Percentiles rank a stretch among this genome's conserved stretches.
Conservation (phyloP, 2,888 invertebrate genomes). For the Epirrhoe alternata region DNA sequence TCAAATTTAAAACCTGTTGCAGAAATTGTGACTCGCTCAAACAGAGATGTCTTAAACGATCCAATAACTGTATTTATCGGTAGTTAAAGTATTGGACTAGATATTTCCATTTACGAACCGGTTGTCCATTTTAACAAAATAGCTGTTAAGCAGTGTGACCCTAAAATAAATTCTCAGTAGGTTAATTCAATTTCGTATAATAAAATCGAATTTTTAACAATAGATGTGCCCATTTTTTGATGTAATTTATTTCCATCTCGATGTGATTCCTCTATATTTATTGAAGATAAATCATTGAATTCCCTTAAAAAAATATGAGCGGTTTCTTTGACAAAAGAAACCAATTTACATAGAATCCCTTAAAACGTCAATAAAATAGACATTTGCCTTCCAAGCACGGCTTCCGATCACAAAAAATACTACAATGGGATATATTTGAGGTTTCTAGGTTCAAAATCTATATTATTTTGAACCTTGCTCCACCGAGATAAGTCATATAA, state of each 20-base stretch:
- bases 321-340: slow-evolving; percentile 64
- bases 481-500: slow-evolving; percentile 24
- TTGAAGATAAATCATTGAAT: slow-evolving; percentile 54
- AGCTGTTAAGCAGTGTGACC: slow-evolving; percentile 42
- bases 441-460: slow-evolving; percentile 15
- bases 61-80: slow-evolving; percentile 52
- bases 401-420: slow-evolving; percentile 65
- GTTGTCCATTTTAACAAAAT: slow-evolving; percentile 43
- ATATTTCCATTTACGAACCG: slow-evolving; percentile 45
- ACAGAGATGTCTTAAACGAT: slow-evolving; percentile 54
- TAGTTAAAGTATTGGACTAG: slow-evolving; percentile 43
- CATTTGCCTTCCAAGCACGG: slow-evolving; percentile 54
- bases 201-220: slow-evolving; percentile 24
- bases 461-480: slow-evolving; percentile 29
- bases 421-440: slow-evolving; percentile 38
- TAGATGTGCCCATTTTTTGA: slow-evolving; percentile 26
- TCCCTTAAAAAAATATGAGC: slow-evolving; percentile 51
- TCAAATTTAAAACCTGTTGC: slow-evolving; percentile 13
- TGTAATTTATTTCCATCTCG: slow-evolving; percentile 37
- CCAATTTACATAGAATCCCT: slow-evolving; percentile 71
- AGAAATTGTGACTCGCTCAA: slow-evolving; percentile 46
- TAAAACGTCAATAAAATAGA: slow-evolving; percentile 66
- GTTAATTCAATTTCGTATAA: slow-evolving; percentile 38
- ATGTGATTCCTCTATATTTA: slow-evolving; percentile 41
- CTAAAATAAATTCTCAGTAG: slow-evolving; percentile 42